A percentile compares a stretch with the other conserved stretches of the same genome.
phyloP scores from a whole-genome alignment of 2,113 vertebrate species.

The Acanthisitta chloris region DNA sequence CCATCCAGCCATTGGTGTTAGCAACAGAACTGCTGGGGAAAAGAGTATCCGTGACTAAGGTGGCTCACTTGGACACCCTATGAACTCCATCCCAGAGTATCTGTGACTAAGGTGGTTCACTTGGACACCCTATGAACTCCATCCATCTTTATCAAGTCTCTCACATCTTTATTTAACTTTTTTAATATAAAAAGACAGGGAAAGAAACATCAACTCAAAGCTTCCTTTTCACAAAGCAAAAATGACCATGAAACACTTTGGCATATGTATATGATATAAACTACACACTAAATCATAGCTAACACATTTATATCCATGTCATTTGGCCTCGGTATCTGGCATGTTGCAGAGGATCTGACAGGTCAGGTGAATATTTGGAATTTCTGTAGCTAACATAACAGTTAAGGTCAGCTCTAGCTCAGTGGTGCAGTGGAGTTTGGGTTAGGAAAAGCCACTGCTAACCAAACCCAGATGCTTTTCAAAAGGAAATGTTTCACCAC shows the following conservation, averaged over 20 bases:
- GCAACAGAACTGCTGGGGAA: accelerated
- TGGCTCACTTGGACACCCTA: accelerated
- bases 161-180: neutral
- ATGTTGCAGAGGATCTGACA: neutral
- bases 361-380: neutral
- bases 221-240: neutral
- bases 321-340: neutral
- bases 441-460: neutral
- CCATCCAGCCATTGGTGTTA: too few relatives aligned
- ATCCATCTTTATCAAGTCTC: neutral
- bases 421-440: neutral
- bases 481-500: neutral
- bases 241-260: neutral
- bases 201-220: neutral
- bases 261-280: accelerated
- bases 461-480: neutral
- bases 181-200: neutral
- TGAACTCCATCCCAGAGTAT: neutral
- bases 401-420: neutral
- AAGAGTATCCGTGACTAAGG: neutral
- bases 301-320: neutral
- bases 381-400: neutral
- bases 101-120: neutral
- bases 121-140: accelerated
- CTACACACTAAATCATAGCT: neutral